phyloP scores from a whole-genome alignment of 2,888 invertebrate species.

The Tortrix viridana region DNA sequence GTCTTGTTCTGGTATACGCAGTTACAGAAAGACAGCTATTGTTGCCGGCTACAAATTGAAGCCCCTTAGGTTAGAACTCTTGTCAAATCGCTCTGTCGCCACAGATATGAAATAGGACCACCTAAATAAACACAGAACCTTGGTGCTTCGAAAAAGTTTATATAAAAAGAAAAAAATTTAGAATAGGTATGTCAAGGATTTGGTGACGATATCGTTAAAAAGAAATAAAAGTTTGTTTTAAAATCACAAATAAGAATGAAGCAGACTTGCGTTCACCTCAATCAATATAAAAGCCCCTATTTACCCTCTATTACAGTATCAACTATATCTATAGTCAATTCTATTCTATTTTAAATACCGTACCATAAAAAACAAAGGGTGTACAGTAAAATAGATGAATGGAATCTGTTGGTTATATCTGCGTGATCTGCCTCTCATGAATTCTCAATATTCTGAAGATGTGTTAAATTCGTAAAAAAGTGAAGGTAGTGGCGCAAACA shows the following conservation, averaged over 20 bases:
- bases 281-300: constrained; percentile 69
- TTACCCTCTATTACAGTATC: constrained; percentile 72
- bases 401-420: constrained; percentile 35
- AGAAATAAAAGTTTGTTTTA: constrained; percentile 24
- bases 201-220: constrained; percentile 3
- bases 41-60: too few relatives aligned
- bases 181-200: constrained; percentile 12
- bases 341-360: constrained; percentile 71
- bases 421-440: background rate
- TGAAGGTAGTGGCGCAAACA: background rate
- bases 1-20: too few relatives aligned
- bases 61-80: background rate
- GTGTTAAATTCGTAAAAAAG: constrained; percentile 1
- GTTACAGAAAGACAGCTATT: too few relatives aligned
- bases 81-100: background rate
- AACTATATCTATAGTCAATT: constrained; percentile 74
- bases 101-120: constrained; percentile 8
- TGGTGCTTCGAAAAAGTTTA: constrained; percentile 18
- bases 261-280: constrained; percentile 36
- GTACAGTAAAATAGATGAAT: constrained; percentile 5
- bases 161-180: constrained; percentile 14
- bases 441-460: background rate
- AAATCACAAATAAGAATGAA: constrained; percentile 35
- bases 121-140: constrained; percentile 8
- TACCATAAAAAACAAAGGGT: constrained; percentile 50